A percentile compares a stretch with the other conserved stretches of the same genome.
phyloP scores from a whole-genome alignment of 2,113 vertebrate genomes.

The Microcebus tavaratra region DNA sequence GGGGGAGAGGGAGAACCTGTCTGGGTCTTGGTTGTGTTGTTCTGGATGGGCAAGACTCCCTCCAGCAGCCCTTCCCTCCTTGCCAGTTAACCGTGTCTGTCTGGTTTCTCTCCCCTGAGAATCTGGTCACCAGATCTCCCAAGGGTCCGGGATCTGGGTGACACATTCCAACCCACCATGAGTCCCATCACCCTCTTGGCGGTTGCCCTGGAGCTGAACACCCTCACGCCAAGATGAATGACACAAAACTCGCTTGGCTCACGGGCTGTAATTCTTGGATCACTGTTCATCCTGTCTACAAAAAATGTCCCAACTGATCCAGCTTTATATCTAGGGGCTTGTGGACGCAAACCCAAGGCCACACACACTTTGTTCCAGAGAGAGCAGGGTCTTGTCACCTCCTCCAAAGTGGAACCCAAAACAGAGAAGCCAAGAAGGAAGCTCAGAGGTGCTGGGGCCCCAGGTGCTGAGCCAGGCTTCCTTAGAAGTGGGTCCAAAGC shows the following conservation, averaged over 20 bases:
- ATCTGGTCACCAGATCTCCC: not conserved
- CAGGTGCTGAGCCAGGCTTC: not conserved
- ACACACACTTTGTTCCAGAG: not conserved
- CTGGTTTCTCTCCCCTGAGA: not conserved
- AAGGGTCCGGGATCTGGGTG: not conserved
- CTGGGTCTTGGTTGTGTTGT: no score
- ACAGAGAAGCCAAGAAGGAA: not conserved
- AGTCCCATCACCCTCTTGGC: not conserved
- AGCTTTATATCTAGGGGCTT: not conserved
- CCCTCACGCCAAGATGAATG: not conserved
- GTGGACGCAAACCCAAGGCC: not conserved
- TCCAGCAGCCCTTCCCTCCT: not conserved
- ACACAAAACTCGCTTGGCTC: slow-evolving; percentile 56
- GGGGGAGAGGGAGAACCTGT: no score
- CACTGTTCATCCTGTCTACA: not conserved
- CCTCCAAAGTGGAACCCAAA: not conserved
- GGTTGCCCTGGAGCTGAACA: not conserved
- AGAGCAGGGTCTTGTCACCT: not conserved
- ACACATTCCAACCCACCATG: not conserved
- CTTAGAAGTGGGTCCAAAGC: not conserved
- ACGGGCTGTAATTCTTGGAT: slow-evolving; percentile 48
- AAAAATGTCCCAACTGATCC: not conserved
- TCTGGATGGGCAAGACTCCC: not conserved
- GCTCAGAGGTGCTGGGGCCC: not conserved
- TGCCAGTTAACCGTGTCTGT: not conserved